Conservation (phyloP, 2,888 invertebrate genomes). For the Drosophila prolongata region DNA sequence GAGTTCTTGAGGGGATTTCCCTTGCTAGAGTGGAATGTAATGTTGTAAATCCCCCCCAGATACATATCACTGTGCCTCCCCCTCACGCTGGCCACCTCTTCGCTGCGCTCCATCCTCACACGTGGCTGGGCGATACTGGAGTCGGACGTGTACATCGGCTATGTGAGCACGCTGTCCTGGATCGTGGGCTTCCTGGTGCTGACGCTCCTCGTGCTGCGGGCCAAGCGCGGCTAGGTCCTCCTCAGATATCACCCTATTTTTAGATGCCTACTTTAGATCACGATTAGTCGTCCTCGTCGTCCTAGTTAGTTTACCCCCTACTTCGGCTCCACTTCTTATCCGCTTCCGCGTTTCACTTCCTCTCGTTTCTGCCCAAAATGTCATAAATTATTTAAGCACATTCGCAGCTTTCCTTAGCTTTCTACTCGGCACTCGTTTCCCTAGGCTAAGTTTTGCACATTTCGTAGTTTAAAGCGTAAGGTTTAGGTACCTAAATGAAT, state of each 20-base stretch:
- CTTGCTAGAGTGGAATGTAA: too few species aligned
- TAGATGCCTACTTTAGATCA: slow-evolving; percentile 52
- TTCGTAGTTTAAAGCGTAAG: slow-evolving; percentile 69
- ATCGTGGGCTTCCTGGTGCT: slow-evolving; percentile 92
- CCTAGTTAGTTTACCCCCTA: slow-evolving; percentile 43
- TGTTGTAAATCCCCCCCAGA: slow-evolving; percentile 53
- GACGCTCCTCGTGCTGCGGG: slow-evolving; percentile 91
- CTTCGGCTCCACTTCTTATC: slow-evolving; percentile 23
- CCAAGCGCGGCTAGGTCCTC: slow-evolving; percentile 89
- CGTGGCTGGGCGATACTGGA: slow-evolving; percentile 94
- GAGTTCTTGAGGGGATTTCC: slow-evolving; percentile 21
- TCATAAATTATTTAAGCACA: slow-evolving; percentile 80
- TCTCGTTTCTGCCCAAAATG: slow-evolving; percentile 45
- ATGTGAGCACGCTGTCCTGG: slow-evolving; percentile 93
- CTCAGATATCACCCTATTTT: slow-evolving; percentile 49
- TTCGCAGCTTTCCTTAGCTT: slow-evolving; percentile 45
- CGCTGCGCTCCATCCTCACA: slow-evolving; percentile 93
- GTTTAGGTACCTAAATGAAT: slow-evolving; percentile 76
- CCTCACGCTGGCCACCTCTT: slow-evolving; percentile 95
- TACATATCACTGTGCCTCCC: slow-evolving; percentile 94
- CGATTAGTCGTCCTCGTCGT: slow-evolving; percentile 58
- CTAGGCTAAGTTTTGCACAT: slow-evolving; percentile 61
- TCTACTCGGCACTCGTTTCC: slow-evolving; percentile 29
- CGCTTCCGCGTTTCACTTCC: slow-evolving; percentile 14
- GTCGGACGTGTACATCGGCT: slow-evolving; percentile 94